Base-by-base conservation (phyloP, 2,113 vertebrate species). In the Anser brachyrhynchus region DNA sequence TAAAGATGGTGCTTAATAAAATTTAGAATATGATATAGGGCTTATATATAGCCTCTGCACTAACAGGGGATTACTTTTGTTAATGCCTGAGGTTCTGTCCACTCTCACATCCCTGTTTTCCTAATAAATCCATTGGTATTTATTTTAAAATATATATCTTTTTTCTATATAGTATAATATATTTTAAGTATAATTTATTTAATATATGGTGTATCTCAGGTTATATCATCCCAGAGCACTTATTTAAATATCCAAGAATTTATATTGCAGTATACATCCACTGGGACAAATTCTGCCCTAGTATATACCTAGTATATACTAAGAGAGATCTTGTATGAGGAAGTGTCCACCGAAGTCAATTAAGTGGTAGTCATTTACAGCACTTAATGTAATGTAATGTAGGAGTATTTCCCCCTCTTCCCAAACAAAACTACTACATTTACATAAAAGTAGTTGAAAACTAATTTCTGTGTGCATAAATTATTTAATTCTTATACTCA, bases 261-360 rank as follows among this genome's bases (percentile, higher is more conserved):
- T 87, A 74, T 79, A 85, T 64, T 76, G 71, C 44, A 3, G 0
- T 76, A 62, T 74, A 35, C 14, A 58, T 80, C 74, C 84, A 67
- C 10, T 76, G 93, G 89, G 81, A 94, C 25, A 88, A 87, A 95
- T 94, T 96, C 55, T 89, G 44, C 31, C 87, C 31, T 70, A 58
- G 31, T 51, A 57, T n/a, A 78, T 70, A 77, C 9, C 19, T 49
- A 49, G 10, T 49, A 21, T 49, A 51, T 35, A 87, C 9, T 39
- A 76, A 66, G 71, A 91, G 82, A 93, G 92, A 92, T 88, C 84
- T 80, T 86, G 31, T n/a, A 88, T 52, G 59, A 74, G 44, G 23
- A 95, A 85, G 51, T 85, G 49, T 91, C 70, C 67, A 55, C 70
- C 31, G 84, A 88, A 96, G 51, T 77, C 94, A 92, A 90, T 96